Base-by-base conservation (phyloP, 1,140 invertebrate genomes). In the Maniola jurtina region DNA sequence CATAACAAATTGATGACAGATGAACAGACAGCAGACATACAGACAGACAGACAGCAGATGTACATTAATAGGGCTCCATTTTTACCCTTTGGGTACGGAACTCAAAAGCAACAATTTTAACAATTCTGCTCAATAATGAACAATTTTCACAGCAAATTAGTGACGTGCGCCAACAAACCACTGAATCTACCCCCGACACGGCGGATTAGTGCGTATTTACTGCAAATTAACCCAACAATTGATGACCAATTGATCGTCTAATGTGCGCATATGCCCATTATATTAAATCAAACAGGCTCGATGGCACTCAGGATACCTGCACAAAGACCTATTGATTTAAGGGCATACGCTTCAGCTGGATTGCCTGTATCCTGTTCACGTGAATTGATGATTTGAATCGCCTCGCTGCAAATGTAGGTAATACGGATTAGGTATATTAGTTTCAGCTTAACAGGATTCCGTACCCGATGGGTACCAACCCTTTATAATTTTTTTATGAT, bases 221-320 rank as follows among this genome's bases (percentile, higher is more conserved):
- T 87, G 84, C 82, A 87, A 87, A 88, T 86, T 86, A 86, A 84
- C 81, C 75, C 68, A 74, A 75, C 84, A 86, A 88, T 88, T 88
- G 80, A 88, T 84, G 81, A 81, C 71, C 86, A 84, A 88, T 88
- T 87, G 84, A 87, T 87, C 83, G 86, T 83, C 78, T 86, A 86
- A 87, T 88, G 81, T 79, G 72, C 80, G 63, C 82, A 77, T 74
- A 77, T 72, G 80, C 76, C 82, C 80, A 87, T 88, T 86, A 83
- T 86, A 86, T 88, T 87, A 89, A 88, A 89, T 89, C 86, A 88
- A 83, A 76, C 72, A 72, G 74, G 73, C 71, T 72, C 64, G 71
- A 77, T 72, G 66, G 75, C 68, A 71, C 76, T 78, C 73, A 61
- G 73, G 63, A 71, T 82, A 88, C 83, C 84, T 83, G 80, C 59